Conservation (phyloP, 2,113 vertebrate species). For the Oncorhynchus nerka region DNA sequence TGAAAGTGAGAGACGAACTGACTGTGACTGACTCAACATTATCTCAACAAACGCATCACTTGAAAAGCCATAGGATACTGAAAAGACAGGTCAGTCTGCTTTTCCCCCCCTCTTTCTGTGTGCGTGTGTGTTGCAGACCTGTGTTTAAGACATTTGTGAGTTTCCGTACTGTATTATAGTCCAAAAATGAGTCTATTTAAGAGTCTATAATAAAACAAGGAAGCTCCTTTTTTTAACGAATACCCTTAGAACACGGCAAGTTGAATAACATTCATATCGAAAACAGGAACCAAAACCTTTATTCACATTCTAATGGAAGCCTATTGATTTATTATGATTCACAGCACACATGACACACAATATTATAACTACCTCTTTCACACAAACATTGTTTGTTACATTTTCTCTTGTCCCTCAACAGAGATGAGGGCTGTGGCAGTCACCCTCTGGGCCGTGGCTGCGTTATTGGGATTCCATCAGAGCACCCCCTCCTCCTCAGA, state of each 20-base stretch:
- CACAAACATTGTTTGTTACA: not conserved
- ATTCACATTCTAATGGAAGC: not conserved
- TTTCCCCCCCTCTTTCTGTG: not conserved
- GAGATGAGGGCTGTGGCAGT: conserved; percentile 31
- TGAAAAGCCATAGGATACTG: not conserved
- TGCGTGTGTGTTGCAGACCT: not conserved
- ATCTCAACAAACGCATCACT: not conserved
- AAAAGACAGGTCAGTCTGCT: not conserved
- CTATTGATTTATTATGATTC: no score
- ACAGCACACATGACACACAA: no score
- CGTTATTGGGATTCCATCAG: conserved; percentile 20
- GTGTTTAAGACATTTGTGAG: not conserved
- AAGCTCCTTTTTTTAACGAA: not conserved
- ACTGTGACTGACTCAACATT: not conserved
- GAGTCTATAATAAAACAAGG: not conserved
- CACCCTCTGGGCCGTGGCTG: conserved; percentile 25
- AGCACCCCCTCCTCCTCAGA: not conserved
- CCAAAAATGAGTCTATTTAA: not conserved
- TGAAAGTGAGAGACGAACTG: not conserved
- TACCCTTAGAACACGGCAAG: not conserved
- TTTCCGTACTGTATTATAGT: not conserved
- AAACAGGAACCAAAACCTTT: not conserved
- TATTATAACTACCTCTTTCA: not conserved
- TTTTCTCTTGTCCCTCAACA: conserved; percentile 17
- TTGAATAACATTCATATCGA: not conserved